Evolutionary conservation across 2,113 vertebrate genomes (phyloP).

Genomic region (Oreochromis aureus): DNA sequence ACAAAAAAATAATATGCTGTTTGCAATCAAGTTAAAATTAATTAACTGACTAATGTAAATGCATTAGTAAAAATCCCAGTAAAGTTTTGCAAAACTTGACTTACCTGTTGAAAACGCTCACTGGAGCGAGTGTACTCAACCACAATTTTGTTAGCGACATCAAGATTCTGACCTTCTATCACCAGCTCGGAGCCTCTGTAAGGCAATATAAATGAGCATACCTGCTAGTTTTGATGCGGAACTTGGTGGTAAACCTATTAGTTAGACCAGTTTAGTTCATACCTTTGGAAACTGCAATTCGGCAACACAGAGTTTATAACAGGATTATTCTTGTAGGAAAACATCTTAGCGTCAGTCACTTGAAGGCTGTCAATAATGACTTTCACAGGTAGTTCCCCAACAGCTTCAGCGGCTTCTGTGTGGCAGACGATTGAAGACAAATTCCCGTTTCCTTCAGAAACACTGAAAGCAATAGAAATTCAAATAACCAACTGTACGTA

Average conservation of each 20-base stretch:
- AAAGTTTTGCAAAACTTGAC: background rate
- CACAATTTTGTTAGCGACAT: conserved; percentile 68
- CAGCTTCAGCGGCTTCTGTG: conserved; percentile 9
- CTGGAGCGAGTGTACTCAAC: conserved; percentile 51
- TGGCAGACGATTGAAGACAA: conserved; percentile 58
- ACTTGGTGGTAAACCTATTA: background rate
- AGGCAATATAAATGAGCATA: background rate
- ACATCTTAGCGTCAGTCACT: conserved; percentile 63
- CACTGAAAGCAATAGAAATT: conserved; percentile 20
- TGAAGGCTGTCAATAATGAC: conserved; percentile 75
- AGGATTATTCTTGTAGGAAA: conserved; percentile 80
- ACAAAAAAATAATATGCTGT: background rate
- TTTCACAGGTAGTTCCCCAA: conserved; percentile 40
- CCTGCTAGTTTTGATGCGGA: background rate
- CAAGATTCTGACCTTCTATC: conserved; percentile 79
- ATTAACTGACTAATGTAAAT: background rate
- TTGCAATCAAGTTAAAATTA: background rate
- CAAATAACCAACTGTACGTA: background rate
- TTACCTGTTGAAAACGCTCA: conserved; percentile 16
- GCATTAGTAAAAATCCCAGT: background rate
- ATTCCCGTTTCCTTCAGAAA: background rate
- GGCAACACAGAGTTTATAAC: conserved; percentile 68
- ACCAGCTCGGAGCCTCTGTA: conserved; percentile 80
- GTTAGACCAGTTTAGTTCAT: background rate
- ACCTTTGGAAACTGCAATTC: conserved; percentile 77